phyloP scores from a whole-genome alignment of 37 sponge, comb jelly and placozoan genomes.

The Hexactinellida sp. region DNA sequence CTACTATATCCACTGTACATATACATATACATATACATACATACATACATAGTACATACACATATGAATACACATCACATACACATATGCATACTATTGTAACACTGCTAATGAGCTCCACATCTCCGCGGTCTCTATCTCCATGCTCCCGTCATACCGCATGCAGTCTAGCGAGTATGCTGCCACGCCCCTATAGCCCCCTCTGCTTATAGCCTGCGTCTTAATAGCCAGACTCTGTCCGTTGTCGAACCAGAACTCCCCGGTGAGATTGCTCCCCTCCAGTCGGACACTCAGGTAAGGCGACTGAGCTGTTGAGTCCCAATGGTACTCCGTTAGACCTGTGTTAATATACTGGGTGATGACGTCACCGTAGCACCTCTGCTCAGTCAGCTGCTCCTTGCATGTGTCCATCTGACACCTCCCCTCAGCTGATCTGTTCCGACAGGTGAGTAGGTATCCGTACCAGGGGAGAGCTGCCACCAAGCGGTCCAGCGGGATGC shows the following conservation, averaged over 20 bases:
- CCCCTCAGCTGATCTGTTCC: background rate
- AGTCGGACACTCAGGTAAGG: background rate
- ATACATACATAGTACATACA: too few relatives aligned
- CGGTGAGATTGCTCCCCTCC: background rate
- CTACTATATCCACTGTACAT: too few relatives aligned
- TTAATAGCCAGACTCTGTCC: background rate
- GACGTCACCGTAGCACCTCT: background rate
- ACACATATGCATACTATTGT: too few relatives aligned
- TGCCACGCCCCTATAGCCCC: background rate
- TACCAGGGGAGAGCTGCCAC: conserved; percentile 1
- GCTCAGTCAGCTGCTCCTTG: background rate
- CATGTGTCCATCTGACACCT: background rate
- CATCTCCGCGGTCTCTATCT: background rate
- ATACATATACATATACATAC: too few relatives aligned
- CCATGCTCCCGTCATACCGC: background rate
- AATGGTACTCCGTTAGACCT: background rate
- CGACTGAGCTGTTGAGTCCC: background rate
- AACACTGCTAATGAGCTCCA: background rate
- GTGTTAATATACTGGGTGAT: background rate
- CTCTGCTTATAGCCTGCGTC: background rate
- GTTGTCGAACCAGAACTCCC: background rate
- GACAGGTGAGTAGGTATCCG: background rate
- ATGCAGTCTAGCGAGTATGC: background rate
- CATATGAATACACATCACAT: too few relatives aligned
- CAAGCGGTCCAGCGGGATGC: background rate